Percentiles rank a stretch among this genome's conserved stretches.
Evolutionary conservation across 2,797 vertebrate genomes (phyloP).

Genomic region (Xenentodon cancila): DNA sequence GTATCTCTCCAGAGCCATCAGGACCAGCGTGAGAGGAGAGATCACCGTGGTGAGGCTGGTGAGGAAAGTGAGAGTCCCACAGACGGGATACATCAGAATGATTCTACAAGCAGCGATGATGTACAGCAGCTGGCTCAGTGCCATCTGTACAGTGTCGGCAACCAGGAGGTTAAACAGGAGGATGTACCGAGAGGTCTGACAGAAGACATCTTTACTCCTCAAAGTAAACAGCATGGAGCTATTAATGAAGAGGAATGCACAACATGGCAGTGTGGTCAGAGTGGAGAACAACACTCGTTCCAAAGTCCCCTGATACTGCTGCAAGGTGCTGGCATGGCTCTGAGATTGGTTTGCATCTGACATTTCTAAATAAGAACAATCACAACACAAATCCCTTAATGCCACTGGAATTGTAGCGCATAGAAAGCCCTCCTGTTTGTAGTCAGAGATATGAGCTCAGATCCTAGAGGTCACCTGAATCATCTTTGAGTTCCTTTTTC

Average conservation of each 20-base stretch:
- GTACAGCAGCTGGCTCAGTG: slow-evolving; percentile 29
- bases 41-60: slow-evolving; percentile 14
- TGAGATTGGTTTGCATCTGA: background rate
- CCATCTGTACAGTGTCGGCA: slow-evolving; percentile 12
- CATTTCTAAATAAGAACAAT: background rate
- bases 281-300: background rate
- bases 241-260: slow-evolving; percentile 40
- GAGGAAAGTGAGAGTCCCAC: slow-evolving; percentile 38
- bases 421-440: background rate
- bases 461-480: background rate
- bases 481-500: no score
- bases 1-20: slow-evolving; percentile 77
- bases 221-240: slow-evolving; percentile 31
- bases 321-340: background rate
- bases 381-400: background rate
- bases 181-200: slow-evolving; percentile 46
- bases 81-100: slow-evolving; percentile 37
- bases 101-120: slow-evolving; percentile 11
- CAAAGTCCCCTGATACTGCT: background rate
- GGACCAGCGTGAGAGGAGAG: slow-evolving; percentile 70
- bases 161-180: slow-evolving; percentile 19
- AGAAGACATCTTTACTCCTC: slow-evolving; percentile 59
- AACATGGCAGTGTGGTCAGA: slow-evolving; percentile 11
- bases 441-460: background rate
- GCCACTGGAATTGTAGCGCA: background rate